Evolutionary conservation across 37 sponge, comb jelly and placozoan genomes (phyloP).

Genomic region (Oscarella lobularis): DNA sequence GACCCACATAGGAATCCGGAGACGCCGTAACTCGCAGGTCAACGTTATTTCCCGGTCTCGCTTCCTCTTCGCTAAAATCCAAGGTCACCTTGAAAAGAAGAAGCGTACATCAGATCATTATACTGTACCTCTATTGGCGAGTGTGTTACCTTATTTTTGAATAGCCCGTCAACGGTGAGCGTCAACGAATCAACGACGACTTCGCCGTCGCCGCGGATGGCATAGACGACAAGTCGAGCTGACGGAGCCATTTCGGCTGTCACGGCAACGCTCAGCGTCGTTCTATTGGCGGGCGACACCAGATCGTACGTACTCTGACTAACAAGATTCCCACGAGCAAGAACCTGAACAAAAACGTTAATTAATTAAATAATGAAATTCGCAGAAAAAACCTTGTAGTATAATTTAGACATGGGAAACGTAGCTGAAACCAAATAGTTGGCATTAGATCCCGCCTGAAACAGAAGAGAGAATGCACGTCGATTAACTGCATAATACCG

Average conservation of each 20-base stretch:
- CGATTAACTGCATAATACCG: no score
- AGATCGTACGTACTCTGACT: neutral
- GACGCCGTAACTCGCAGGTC: neutral
- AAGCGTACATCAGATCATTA: no score
- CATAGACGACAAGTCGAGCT: conserved; percentile 6
- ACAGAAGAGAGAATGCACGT: no score
- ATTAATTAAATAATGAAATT: neutral
- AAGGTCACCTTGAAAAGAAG: neutral
- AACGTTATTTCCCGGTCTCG: neutral
- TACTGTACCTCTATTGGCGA: neutral
- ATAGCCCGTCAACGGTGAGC: neutral
- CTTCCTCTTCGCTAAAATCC: neutral
- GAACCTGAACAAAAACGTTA: neutral
- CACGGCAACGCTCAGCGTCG: neutral
- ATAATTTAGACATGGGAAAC: neutral
- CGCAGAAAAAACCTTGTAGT: neutral
- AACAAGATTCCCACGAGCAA: neutral
- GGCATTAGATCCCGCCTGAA: no score
- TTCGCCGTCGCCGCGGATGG: neutral
- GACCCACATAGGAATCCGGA: neutral
- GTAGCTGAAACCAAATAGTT: neutral
- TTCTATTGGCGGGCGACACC: neutral
- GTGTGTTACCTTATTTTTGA: neutral
- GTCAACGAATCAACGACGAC: conserved; percentile 1
- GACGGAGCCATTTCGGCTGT: conserved; percentile 12